These are phyloP conservation scores for Ptychadena robeensis DNA, from an alignment of 2,797 vertebrate genomes.

Conservation along the genomic window DNA sequence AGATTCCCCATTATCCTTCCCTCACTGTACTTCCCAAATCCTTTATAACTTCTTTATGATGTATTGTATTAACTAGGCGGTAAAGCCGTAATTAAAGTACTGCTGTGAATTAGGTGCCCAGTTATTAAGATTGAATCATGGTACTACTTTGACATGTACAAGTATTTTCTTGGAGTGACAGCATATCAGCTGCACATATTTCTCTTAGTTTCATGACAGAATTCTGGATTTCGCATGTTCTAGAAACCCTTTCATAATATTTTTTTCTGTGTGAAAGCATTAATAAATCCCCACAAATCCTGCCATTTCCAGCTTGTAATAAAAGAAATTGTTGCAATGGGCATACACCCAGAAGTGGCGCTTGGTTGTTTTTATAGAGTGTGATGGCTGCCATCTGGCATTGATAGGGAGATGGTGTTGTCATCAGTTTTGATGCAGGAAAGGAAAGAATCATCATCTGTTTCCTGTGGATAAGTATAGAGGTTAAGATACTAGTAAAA, in stretches of 20 bases:
- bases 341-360: constrained; percentile 85
- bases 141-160: constrained; percentile 21
- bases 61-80: neutral
- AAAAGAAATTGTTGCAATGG: constrained; percentile 80
- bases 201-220: constrained; percentile 26
- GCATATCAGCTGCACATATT: constrained; percentile 6
- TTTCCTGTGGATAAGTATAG: constrained; percentile 99
- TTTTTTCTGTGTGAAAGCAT: constrained; percentile 57
- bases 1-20: neutral
- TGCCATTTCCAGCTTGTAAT: constrained; percentile 80
- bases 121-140: neutral
- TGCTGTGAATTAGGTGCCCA: constrained; percentile 14
- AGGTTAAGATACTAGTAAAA: constrained; percentile 81
- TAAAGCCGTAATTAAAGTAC: constrained; percentile 13
- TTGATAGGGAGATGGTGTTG: constrained; percentile 89
- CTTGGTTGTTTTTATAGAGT: constrained; percentile 90
- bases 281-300: constrained; percentile 74
- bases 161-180: constrained; percentile 21
- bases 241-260: constrained; percentile 44
- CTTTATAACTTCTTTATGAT: constrained; percentile 1
- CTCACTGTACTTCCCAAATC: neutral
- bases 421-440: constrained; percentile 96
- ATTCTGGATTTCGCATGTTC: constrained; percentile 32
- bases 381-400: constrained; percentile 87
- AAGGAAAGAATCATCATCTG: constrained; percentile 96